A percentile compares a stretch with the other conserved stretches of the same genome.
These are phyloP conservation scores for Geopemphigus sp. DNA, from an alignment of 1,140 invertebrate genomes.

Conservation along the genomic window DNA sequence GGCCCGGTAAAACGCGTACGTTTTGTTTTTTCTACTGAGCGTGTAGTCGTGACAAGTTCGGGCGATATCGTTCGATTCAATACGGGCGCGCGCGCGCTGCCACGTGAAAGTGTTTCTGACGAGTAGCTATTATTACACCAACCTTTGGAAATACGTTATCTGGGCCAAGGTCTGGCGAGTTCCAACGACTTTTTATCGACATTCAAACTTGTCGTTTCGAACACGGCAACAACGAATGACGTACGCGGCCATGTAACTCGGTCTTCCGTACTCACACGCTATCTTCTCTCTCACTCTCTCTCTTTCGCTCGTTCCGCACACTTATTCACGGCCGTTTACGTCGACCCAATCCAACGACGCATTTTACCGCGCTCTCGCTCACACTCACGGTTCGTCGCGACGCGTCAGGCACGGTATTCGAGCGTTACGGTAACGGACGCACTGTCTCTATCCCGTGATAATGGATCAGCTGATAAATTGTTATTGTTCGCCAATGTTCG, in stretches of 20 bases:
- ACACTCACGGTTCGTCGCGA: too few relatives aligned
- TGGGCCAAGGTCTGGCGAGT: background rate
- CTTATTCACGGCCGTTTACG: too few relatives aligned
- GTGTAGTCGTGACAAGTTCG: too few relatives aligned
- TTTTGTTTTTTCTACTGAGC: too few relatives aligned
- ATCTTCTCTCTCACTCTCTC: too few relatives aligned
- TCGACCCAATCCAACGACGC: too few relatives aligned
- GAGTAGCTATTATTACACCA: background rate
- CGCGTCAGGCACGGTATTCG: background rate
- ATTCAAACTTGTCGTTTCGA: constrained; percentile 9
- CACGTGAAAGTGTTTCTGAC: background rate
- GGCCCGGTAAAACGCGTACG: too few relatives aligned
- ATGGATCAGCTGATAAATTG: constrained; percentile 43
- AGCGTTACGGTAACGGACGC: too few relatives aligned
- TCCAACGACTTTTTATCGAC: background rate
- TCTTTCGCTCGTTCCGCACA: background rate
- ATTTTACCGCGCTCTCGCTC: background rate
- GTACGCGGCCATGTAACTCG: too few relatives aligned
- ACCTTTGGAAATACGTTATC: background rate
- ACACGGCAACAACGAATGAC: background rate
- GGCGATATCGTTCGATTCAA: too few relatives aligned
- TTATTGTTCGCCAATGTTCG: constrained; percentile 42
- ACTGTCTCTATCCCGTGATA: constrained; percentile 1
- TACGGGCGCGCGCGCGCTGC: too few relatives aligned
- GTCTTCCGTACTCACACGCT: too few relatives aligned